Evolutionary conservation across 2,888 invertebrate genomes (phyloP).

Genomic region (Eulithis prunata): DNA sequence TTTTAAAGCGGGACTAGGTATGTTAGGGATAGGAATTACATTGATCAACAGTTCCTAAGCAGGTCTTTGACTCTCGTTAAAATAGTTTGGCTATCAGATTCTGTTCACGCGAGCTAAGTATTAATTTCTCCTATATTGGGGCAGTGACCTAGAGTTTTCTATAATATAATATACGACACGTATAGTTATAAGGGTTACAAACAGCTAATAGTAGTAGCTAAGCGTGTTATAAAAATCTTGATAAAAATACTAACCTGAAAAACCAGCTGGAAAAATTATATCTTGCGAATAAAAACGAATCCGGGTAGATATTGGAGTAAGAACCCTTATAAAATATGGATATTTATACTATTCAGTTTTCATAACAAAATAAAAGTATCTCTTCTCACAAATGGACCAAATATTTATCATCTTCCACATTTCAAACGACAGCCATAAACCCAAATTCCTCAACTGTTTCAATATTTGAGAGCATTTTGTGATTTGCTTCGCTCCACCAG

Average conservation of each 20-base stretch:
- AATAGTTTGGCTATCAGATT: conserved; percentile 19
- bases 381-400: background rate
- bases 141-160: conserved; percentile 5
- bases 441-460: conserved; percentile 6
- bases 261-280: no score
- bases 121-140: conserved; percentile 6
- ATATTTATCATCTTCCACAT: conserved; percentile 7
- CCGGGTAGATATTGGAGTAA: no score
- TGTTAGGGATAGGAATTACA: background rate
- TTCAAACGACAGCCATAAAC: conserved; percentile 19
- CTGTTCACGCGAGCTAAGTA: conserved; percentile 11
- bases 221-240: background rate
- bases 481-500: conserved; percentile 56
- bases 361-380: background rate
- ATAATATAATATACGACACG: background rate
- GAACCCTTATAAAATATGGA: no score
- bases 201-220: background rate
- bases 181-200: background rate
- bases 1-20: background rate
- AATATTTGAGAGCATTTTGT: conserved; percentile 22
- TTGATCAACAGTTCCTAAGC: background rate
- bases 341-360: no score
- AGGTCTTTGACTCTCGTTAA: conserved; percentile 14
- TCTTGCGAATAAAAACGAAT: no score
- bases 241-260: no score